Evolutionary conservation across 2,113 vertebrate species (phyloP).

Genomic region (Amblyornis subalaris): DNA sequence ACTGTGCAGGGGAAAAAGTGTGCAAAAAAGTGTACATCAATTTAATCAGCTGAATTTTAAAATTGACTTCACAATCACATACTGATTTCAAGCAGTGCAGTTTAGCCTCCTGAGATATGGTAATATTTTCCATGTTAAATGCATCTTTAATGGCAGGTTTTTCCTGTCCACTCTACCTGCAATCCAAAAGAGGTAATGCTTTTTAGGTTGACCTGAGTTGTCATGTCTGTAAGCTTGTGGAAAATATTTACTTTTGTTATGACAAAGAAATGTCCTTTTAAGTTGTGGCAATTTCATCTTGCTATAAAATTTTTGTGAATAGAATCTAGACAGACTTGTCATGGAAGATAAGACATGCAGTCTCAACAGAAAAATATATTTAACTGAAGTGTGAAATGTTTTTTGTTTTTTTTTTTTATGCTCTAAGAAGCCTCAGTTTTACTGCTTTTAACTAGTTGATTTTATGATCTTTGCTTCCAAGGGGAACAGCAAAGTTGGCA

Average conservation of each 20-base stretch:
- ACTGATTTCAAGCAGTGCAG: neutral
- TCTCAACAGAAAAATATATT: neutral
- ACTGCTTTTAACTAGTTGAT: neutral
- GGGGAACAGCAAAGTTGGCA: neutral
- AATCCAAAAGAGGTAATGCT: neutral
- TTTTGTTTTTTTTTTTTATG: neutral
- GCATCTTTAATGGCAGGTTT: neutral
- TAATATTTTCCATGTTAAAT: neutral
- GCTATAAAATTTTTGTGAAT: neutral
- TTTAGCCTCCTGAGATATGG: neutral
- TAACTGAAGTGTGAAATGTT: neutral
- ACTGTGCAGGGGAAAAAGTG: neutral
- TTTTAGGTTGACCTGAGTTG: neutral
- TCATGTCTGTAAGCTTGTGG: neutral
- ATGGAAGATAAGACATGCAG: neutral
- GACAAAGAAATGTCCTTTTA: neutral
- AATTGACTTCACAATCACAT: neutral
- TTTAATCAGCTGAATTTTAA: neutral
- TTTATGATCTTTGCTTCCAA: neutral
- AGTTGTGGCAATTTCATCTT: neutral
- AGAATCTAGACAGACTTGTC: neutral
- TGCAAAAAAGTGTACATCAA: neutral
- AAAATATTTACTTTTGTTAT: slow-evolving; percentile 9
- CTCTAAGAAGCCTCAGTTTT: neutral
- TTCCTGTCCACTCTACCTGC: neutral